These are phyloP conservation scores for Gymnocephalus cernua DNA, from an alignment of 2,113 vertebrate genomes.

Conservation along the genomic window DNA sequence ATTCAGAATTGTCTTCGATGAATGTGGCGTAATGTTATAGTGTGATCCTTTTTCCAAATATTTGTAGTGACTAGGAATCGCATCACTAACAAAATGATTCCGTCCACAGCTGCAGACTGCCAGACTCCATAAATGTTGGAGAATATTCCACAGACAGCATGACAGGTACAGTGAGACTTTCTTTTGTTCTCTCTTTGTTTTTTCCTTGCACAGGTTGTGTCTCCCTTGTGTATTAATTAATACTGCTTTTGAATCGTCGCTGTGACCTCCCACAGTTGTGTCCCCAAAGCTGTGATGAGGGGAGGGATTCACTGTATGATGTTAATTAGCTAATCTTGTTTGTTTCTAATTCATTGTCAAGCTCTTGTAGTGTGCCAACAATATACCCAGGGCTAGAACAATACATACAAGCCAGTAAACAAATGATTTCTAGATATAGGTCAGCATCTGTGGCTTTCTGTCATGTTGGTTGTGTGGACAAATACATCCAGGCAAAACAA, in stretches of 20 bases:
- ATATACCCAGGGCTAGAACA: background rate
- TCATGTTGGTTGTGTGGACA: background rate
- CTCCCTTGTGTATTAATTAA: constrained; percentile 72
- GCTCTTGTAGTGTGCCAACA: constrained; percentile 34
- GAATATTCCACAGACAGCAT: constrained; percentile 78
- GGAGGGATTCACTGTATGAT: constrained; percentile 33
- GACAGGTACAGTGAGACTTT: constrained; percentile 78
- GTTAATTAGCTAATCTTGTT: constrained; percentile 48
- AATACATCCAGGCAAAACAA: background rate
- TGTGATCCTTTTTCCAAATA: background rate
- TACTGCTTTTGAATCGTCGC: constrained; percentile 29
- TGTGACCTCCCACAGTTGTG: constrained; percentile 39
- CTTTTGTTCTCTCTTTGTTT: constrained; percentile 25
- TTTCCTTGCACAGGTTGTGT: constrained; percentile 28
- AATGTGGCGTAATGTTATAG: background rate
- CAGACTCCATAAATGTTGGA: constrained; percentile 76
- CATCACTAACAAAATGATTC: constrained; percentile 52
- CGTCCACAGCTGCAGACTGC: constrained; percentile 79
- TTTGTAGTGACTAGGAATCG: background rate
- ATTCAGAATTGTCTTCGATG: background rate
- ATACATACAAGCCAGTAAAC: constrained; percentile 11
- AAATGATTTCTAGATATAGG: constrained; percentile 34
- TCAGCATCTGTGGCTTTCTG: constrained; percentile 27
- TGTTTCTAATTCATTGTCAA: constrained; percentile 25
- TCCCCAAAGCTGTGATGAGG: constrained; percentile 32